Base-by-base conservation (phyloP, 2,797 vertebrate genomes). In the Urosaurus nigricauda region DNA sequence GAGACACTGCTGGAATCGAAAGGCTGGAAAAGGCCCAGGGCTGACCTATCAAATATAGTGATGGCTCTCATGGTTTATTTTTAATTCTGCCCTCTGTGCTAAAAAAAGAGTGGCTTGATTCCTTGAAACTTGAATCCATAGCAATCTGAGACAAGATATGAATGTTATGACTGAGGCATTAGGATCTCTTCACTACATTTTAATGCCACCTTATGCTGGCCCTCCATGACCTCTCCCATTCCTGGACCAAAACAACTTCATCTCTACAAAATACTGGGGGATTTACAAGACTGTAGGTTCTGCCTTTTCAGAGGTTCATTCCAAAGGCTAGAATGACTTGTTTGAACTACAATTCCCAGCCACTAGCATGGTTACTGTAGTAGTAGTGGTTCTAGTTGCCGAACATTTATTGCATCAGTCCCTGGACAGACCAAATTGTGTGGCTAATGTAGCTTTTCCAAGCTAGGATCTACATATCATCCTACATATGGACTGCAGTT, bases 181-280 rank as follows among this genome's bases (percentile, higher is more conserved):
- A 74, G 75, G 79, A 93, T 53, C 58, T 21, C 65, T 21, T 90
- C 90, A 91, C 84, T 63, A 21, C 29, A 82, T 85, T 87, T 89
- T 92, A 47, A 94, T 89, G 47, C 58, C 85, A 75, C 85, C 87
- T 75, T 37, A 1, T 1, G 29, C 13, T 86, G 29, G 37, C 70
- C 91, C 56, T 86, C 24, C 13, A 0, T 91, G 93, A 94, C 92
- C 87, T 92, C 87, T 79, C n/a, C 32, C 47, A 71, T 79, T 81
- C 82, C 87, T 89, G 56, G 3, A n/a, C 88, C 70, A 92, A 90
- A 92, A 80, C 85, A 88, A 89, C 85, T 93, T 94, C 92, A 90
- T 91, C 87, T 86, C 90, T 92, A 70, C 26, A 60, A 86, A 0
- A 65, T 68, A 51, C 35, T 87, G 47, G 26, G 43, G 7, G 9